phyloP scores from a whole-genome alignment of 2,888 invertebrate genomes.

The Epinotia brunnichana region DNA sequence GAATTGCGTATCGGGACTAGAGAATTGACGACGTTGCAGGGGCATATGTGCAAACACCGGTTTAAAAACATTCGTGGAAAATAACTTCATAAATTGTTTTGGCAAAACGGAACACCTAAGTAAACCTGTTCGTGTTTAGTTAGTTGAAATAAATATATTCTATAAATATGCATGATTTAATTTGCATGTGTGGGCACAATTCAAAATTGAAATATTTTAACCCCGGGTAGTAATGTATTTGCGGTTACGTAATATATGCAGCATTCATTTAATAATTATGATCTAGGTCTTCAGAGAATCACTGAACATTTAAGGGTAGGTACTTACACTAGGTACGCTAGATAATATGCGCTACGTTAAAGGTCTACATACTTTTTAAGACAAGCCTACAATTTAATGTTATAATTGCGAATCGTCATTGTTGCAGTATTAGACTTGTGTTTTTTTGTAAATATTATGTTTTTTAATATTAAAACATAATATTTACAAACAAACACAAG shows the following conservation, averaged over 20 bases:
- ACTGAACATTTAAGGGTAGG: background rate
- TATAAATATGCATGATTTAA: slow-evolving; percentile 71
- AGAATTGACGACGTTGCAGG: slow-evolving; percentile 54
- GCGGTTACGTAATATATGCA: background rate
- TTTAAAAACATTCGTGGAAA: slow-evolving; percentile 38
- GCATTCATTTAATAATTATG: background rate
- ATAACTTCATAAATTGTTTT: slow-evolving; percentile 24
- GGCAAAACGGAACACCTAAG: slow-evolving; percentile 38
- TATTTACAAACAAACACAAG: too few relatives aligned
- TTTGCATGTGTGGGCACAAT: slow-evolving; percentile 50
- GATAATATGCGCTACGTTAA: too few relatives aligned
- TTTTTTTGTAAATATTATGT: too few relatives aligned
- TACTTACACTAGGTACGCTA: too few relatives aligned
- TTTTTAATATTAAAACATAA: too few relatives aligned
- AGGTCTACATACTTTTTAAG: background rate
- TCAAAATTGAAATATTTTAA: slow-evolving; percentile 9
- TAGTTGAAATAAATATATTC: slow-evolving; percentile 61
- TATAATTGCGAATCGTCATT: background rate
- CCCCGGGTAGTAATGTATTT: background rate
- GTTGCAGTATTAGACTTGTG: background rate
- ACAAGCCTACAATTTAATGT: background rate
- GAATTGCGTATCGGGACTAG: slow-evolving; percentile 50
- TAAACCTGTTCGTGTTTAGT: slow-evolving; percentile 54
- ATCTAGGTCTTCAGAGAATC: background rate
- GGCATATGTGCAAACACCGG: slow-evolving; percentile 60